Conservation (phyloP, 2,888 invertebrate genomes). For the Limenitis arthemis region DNA sequence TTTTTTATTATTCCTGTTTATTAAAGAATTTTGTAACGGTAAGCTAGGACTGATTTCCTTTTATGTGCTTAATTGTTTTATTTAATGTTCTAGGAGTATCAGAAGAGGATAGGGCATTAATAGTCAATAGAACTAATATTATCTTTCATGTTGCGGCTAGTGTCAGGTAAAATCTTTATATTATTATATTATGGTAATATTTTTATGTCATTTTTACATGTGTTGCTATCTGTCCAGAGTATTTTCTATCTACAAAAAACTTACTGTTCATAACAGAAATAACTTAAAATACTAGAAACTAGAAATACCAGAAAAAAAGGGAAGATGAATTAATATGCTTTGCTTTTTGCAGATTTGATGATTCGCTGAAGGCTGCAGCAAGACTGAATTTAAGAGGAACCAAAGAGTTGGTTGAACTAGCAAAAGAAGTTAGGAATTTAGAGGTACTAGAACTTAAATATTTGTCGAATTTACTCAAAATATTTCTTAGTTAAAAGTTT, state of each 20-base stretch:
- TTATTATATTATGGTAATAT: no score
- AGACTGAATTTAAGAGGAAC: conserved; percentile 77
- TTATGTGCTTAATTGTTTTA: neutral
- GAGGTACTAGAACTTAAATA: conserved; percentile 41
- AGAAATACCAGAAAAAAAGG: no score
- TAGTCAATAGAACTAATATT: conserved; percentile 74
- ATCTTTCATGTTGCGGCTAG: conserved; percentile 87
- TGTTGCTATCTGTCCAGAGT: no score
- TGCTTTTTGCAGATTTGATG: conserved; percentile 78
- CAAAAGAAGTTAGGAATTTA: conserved; percentile 66
- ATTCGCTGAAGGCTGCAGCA: conserved; percentile 76
- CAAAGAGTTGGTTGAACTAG: conserved; percentile 74
- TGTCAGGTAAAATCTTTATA: conserved; percentile 67
- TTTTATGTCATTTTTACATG: no score
- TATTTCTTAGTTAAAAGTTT: no score
- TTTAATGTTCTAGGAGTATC: conserved; percentile 59
- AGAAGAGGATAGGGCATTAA: conserved; percentile 54
- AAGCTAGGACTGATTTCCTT: neutral
- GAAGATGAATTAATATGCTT: neutral
- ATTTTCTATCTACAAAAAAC: no score
- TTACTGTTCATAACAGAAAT: no score
- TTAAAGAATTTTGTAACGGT: neutral
- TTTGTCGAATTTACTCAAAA: no score
- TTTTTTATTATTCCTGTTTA: no score
- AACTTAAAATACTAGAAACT: no score